Base-by-base conservation (phyloP, 1,140 invertebrate genomes). In the Drosophila asahinai region DNA sequence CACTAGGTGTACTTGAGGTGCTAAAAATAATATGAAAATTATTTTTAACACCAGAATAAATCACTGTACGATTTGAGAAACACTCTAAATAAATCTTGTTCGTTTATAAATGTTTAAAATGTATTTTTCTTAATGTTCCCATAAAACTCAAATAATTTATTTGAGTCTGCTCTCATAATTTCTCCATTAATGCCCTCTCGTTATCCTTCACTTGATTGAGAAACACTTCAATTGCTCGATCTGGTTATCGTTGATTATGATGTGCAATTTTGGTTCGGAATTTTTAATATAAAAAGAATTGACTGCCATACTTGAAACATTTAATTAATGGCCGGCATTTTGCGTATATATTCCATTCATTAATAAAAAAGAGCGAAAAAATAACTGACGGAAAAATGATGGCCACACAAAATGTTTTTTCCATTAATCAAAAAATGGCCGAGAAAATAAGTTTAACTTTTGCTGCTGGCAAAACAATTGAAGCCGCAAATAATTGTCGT, bases 261-360 rank as follows among this genome's bases (percentile, higher is more conserved):
- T 71, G 65, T 47, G 65, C 48, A 64, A 65, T 60, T 72, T 72
- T 27, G 7, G 6, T 25, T n/a, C 17, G 57, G 12, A 38, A 51
- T 33, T 63, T 75, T 25, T 9, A 43, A 25, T 15, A 61, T 22
- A 48, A 30, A 45, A 30, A 17, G 17, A 67, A 54, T 49, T 49
- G 36, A 30, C 25, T 64, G n/a, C 52, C 58, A 68, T 68, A 78
- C 60, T 77, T 70, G 60, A 81, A 65, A 40, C 45, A 63, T 73
- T 89, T 81, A 89, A 89, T 90, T 90, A 90, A 89, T 89, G 81
- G 75, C 78, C 48, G 62, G 36, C 86, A 70, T 80, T 82, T 83
- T 81, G 73, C 66, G 76, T 82, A 81, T 64, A 42, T 15, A 42
- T 83, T 74, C 62, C 82, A 81, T 70, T 86, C 78, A 81, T 84